phyloP scores from a whole-genome alignment of 2,113 vertebrate species.

The Plotosus lineatus region DNA sequence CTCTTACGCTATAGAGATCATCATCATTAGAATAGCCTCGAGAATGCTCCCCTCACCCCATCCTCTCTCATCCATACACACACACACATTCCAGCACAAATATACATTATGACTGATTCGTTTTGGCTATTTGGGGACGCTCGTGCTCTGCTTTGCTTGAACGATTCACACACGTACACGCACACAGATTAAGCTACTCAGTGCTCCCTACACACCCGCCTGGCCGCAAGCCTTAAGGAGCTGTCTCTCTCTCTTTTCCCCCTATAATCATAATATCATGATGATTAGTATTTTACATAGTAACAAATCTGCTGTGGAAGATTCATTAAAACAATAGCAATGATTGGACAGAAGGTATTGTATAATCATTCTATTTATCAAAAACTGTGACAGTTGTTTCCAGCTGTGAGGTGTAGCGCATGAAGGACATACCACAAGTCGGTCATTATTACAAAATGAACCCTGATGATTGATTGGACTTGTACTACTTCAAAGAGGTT shows the following conservation, averaged over 20 bases:
- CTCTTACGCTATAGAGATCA: slow-evolving; percentile 31
- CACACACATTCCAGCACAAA: slow-evolving; percentile 7
- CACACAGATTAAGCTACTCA: neutral
- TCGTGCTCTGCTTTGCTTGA: neutral
- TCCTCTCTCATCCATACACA: slow-evolving; percentile 11
- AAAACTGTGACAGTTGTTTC: neutral
- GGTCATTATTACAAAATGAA: no score
- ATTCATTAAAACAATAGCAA: neutral
- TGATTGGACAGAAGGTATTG: neutral
- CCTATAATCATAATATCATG: neutral
- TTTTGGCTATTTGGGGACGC: neutral
- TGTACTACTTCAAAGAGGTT: no score
- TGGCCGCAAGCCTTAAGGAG: neutral
- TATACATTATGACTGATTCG: neutral
- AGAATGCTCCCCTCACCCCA: slow-evolving; percentile 19
- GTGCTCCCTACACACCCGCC: neutral
- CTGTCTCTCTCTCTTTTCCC: neutral
- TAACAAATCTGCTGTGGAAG: neutral
- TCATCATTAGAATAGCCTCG: slow-evolving; percentile 37
- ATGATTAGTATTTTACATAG: neutral
- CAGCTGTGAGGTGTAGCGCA: neutral
- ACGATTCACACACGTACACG: neutral
- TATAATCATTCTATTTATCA: neutral
- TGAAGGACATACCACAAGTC: no score
- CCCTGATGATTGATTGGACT: no score